Conservation (phyloP, 1,140 invertebrate genomes). For the Macrosteles quadrilineatus region DNA sequence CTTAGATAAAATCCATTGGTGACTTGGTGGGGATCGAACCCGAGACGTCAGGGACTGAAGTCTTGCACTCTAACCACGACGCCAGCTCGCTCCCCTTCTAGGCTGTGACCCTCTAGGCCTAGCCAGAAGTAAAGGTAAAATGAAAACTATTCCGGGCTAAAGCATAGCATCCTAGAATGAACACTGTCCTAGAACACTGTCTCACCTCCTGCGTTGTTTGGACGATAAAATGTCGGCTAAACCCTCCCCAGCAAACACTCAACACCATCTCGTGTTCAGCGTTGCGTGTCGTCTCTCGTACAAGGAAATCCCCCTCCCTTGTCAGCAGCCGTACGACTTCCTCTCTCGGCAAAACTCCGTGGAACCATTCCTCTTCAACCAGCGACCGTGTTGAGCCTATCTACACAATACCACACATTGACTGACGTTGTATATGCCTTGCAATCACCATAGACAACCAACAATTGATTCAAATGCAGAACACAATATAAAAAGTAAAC, state of each 20-base stretch:
- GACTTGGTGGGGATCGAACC: too few relatives aligned
- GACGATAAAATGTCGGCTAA: constrained; percentile 95
- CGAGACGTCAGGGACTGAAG: too few relatives aligned
- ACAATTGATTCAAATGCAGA: neutral
- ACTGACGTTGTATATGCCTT: neutral
- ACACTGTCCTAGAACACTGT: too few relatives aligned
- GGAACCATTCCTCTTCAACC: constrained; percentile 95
- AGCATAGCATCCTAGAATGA: too few relatives aligned
- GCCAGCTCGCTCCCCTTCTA: too few relatives aligned
- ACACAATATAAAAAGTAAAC: too few relatives aligned
- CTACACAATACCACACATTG: constrained; percentile 31
- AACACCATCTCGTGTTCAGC: constrained; percentile 91
- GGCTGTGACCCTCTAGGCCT: too few relatives aligned
- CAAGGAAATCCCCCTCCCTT: constrained; percentile 91
- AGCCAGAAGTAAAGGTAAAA: too few relatives aligned
- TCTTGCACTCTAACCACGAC: too few relatives aligned
- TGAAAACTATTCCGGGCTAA: too few relatives aligned
- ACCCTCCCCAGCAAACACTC: constrained; percentile 91
- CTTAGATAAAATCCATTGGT: too few relatives aligned
- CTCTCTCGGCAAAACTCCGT: constrained; percentile 92
- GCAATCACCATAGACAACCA: neutral
- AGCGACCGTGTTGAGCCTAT: constrained; percentile 50
- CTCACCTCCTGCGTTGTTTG: constrained; percentile 86
- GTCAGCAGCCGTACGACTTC: constrained; percentile 90
- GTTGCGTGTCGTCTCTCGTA: constrained; percentile 91